phyloP scores from a whole-genome alignment of 1,140 invertebrate genomes.

The Andrena cerasifolii region DNA sequence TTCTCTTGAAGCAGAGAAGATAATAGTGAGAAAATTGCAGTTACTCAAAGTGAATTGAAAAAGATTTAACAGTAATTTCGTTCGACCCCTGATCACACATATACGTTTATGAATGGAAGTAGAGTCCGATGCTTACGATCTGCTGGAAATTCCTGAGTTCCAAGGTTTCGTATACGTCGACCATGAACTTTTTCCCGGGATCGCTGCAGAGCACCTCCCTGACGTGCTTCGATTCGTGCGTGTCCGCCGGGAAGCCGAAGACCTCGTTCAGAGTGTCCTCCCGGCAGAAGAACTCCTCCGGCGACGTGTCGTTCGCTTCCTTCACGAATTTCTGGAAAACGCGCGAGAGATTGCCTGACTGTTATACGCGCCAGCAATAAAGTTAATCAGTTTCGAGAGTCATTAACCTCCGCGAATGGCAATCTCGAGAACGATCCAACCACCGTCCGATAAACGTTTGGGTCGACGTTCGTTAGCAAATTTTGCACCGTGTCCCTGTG shows the following conservation, averaged over 20 bases:
- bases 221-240: conserved; percentile 63
- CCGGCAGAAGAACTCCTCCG: conserved; percentile 81
- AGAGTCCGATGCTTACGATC: conserved; percentile 77
- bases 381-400: not conserved
- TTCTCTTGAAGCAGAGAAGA: too few relatives aligned
- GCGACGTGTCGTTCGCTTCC: conserved; percentile 46
- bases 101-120: too few relatives aligned
- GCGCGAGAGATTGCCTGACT: not conserved
- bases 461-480: conserved; percentile 69
- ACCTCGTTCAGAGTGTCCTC: conserved; percentile 78
- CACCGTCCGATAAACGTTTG: conserved; percentile 66
- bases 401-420: conserved; percentile 67
- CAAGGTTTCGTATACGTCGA: conserved; percentile 82
- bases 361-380: not conserved
- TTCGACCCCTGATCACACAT: too few relatives aligned
- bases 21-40: too few relatives aligned
- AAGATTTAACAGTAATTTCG: too few relatives aligned
- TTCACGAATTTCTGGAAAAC: conserved; percentile 63
- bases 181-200: conserved; percentile 80
- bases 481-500: conserved; percentile 69
- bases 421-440: conserved; percentile 70
- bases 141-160: conserved; percentile 81
- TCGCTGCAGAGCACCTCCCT: conserved; percentile 81
- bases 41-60: too few relatives aligned
- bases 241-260: conserved; percentile 77